Percentiles rank a stretch among this genome's conserved stretches.
These are phyloP conservation scores for Nemurella pictetii DNA, from an alignment of 2,888 invertebrate genomes.

Conservation along the genomic window DNA sequence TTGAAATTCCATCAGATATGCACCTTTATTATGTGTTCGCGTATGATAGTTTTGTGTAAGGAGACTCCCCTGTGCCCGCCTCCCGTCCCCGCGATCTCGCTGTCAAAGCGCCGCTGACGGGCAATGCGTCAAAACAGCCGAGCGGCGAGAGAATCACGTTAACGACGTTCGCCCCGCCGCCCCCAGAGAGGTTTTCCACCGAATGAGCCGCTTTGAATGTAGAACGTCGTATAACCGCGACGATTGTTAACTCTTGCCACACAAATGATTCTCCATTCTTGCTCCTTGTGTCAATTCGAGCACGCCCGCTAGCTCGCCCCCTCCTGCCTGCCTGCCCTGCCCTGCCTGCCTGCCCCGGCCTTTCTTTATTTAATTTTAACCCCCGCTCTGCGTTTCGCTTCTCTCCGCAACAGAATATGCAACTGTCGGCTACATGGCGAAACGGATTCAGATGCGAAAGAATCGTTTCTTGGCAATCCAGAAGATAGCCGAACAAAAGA, in stretches of 20 bases:
- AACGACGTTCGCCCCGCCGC: neutral
- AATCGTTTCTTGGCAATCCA: slow-evolving; percentile 88
- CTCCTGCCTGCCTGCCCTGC: too few species aligned
- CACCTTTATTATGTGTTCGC: slow-evolving; percentile 8
- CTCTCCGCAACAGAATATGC: slow-evolving; percentile 78
- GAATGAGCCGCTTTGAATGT: neutral
- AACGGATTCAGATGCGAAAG: slow-evolving; percentile 94
- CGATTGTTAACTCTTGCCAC: neutral
- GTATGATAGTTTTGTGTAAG: neutral
- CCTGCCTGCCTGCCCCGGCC: too few species aligned
- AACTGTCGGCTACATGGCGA: slow-evolving; percentile 96
- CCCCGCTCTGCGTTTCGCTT: too few species aligned
- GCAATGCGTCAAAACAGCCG: neutral
- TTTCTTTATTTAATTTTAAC: neutral
- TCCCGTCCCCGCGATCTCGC: neutral
- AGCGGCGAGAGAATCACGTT: neutral
- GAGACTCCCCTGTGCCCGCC: neutral
- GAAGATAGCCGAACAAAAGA: slow-evolving; percentile 91
- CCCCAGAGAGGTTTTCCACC: neutral
- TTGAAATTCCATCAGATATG: slow-evolving; percentile 9
- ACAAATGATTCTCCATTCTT: neutral
- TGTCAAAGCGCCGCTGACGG: neutral
- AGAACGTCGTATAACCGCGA: neutral
- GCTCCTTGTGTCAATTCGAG: neutral
- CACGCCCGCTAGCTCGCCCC: neutral